phyloP scores from a whole-genome alignment of 2,113 vertebrate genomes.

The Gallinago jamesoni region DNA sequence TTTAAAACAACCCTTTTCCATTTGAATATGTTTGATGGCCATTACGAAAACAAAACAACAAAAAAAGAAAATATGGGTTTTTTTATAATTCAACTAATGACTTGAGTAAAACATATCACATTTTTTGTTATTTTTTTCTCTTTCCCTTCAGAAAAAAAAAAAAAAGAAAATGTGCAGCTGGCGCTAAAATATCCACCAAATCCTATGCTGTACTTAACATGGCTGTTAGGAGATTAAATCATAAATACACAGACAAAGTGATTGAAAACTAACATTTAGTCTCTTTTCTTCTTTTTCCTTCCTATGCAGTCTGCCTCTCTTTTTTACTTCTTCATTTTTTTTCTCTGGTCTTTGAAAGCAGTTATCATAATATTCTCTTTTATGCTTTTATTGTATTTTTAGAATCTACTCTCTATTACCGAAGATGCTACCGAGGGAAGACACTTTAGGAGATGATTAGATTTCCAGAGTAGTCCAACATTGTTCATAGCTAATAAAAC shows the following conservation, averaged over 20 bases:
- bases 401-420: conserved; percentile 4
- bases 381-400: not conserved
- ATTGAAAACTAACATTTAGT: not conserved
- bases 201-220: not conserved
- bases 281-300: not conserved
- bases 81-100: not conserved
- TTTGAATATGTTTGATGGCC: not conserved
- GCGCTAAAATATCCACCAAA: not conserved
- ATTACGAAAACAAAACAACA: not conserved
- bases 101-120: not conserved
- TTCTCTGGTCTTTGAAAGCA: not conserved
- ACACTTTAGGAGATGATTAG: conserved; percentile 38
- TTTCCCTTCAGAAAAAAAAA: not conserved
- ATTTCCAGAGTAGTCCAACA: conserved; percentile 11
- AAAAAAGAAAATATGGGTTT: not conserved
- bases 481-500: conserved; percentile 60
- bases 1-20: not conserved
- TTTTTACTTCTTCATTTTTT: not conserved
- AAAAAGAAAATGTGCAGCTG: not conserved
- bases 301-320: not conserved
- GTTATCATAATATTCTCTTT: not conserved
- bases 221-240: not conserved
- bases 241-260: not conserved
- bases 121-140: not conserved
- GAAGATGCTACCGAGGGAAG: not conserved